Percentiles rank a stretch among this genome's conserved stretches.
Evolutionary conservation across 2,797 vertebrate species (phyloP).

Genomic region (Acipenser oxyrinchus): DNA sequence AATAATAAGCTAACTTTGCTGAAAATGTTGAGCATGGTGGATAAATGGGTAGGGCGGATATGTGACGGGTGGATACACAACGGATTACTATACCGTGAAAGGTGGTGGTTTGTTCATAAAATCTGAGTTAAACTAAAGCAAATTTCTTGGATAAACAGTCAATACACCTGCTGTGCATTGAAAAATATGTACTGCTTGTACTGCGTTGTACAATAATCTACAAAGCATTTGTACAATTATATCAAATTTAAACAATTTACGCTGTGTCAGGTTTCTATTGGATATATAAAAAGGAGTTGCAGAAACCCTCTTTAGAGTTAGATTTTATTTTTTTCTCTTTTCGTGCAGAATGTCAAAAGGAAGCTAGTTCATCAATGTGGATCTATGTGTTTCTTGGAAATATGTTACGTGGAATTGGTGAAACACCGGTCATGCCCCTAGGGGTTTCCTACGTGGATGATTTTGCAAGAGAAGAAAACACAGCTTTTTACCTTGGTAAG

Average conservation of each 20-base stretch:
- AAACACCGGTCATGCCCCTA: constrained; percentile 69
- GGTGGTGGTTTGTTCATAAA: not conserved
- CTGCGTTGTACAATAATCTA: too few relatives aligned
- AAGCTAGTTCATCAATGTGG: constrained; percentile 58
- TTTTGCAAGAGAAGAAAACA: constrained; percentile 63
- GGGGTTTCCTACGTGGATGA: constrained; percentile 73
- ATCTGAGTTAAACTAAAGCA: not conserved
- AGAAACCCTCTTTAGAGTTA: not conserved
- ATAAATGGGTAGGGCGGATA: not conserved
- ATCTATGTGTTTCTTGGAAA: constrained; percentile 67
- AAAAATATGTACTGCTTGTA: not conserved
- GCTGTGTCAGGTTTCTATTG: not conserved
- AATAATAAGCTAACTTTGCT: too few relatives aligned
- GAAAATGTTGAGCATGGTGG: not conserved
- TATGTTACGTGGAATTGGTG: constrained; percentile 69
- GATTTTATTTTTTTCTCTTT: not conserved
- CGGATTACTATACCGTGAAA: constrained; percentile 2
- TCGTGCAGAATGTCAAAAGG: constrained; percentile 53
- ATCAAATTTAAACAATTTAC: not conserved
- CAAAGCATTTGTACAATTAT: too few relatives aligned
- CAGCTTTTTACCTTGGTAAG: constrained; percentile 55
- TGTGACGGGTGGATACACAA: not conserved
- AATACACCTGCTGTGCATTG: not conserved
- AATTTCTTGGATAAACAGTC: too few relatives aligned
- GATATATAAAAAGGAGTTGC: not conserved